These are phyloP conservation scores for Phataginus tetradactyla DNA, from an alignment of 2,797 vertebrate genomes.

Conservation along the genomic window DNA sequence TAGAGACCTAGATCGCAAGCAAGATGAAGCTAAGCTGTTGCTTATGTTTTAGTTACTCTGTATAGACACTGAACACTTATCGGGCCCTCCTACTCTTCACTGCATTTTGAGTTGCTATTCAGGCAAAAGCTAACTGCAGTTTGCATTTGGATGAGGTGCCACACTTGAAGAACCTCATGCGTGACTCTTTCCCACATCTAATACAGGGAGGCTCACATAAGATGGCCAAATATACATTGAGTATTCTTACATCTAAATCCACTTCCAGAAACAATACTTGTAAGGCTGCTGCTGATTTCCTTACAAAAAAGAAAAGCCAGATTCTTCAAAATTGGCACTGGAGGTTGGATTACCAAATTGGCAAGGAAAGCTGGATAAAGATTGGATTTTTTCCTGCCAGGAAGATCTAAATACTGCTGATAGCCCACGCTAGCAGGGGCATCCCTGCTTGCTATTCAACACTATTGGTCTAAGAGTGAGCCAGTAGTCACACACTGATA, in stretches of 20 bases:
- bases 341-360: neutral
- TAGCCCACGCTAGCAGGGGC: neutral
- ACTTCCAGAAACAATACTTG: neutral
- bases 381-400: neutral
- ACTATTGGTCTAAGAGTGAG: neutral
- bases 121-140: neutral
- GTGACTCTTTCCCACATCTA: neutral
- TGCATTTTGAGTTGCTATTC: conserved; percentile 9
- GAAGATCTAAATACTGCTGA: neutral
- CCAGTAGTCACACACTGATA: neutral
- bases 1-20: neutral
- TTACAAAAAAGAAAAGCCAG: neutral
- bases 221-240: neutral
- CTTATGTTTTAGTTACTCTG: neutral
- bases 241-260: neutral
- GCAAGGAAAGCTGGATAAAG: neutral
- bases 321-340: neutral
- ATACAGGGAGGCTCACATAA: neutral
- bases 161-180: neutral
- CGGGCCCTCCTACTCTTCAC: neutral
- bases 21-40: conserved; percentile 10
- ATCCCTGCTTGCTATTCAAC: neutral
- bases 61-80: neutral
- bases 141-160: neutral
- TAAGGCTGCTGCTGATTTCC: neutral